phyloP scores from a whole-genome alignment of 2,113 vertebrate species.

The Pollachius pollachius region DNA sequence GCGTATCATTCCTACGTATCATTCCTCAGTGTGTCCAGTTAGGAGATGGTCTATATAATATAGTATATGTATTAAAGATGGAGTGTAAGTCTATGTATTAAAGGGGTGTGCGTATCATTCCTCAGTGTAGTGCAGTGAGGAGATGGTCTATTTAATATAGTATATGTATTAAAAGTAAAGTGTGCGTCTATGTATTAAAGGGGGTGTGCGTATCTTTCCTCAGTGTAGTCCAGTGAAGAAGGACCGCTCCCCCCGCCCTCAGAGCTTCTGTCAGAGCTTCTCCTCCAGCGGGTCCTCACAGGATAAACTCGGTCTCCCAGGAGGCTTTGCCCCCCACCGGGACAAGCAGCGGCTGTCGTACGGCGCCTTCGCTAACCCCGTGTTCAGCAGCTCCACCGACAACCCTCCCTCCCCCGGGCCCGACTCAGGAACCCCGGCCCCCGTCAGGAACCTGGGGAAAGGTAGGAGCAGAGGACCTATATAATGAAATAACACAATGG shows the following conservation, averaged over 20 bases:
- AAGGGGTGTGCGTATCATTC: not conserved
- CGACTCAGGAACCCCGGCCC: constrained; percentile 75
- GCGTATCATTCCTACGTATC: not conserved
- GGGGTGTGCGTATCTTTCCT: not conserved
- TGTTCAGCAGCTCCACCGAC: constrained; percentile 80
- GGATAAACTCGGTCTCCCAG: constrained; percentile 83
- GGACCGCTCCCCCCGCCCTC: constrained; percentile 84
- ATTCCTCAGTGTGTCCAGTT: constrained; percentile 70
- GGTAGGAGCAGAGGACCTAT: constrained; percentile 57
- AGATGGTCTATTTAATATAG: too few species aligned
- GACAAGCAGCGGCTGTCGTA: constrained; percentile 89
- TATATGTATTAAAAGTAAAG: too few species aligned
- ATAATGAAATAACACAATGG: too few species aligned
- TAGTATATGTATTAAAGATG: too few species aligned
- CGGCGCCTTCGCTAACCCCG: constrained; percentile 83
- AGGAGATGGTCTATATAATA: too few species aligned
- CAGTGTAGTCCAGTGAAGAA: constrained; percentile 90
- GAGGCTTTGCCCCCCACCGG: constrained; percentile 78
- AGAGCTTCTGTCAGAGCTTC: constrained; percentile 82
- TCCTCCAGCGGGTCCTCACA: constrained; percentile 86
- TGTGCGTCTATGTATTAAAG: too few species aligned
- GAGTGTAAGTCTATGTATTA: too few species aligned
- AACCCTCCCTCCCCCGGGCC: constrained; percentile 78
- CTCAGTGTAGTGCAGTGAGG: constrained; percentile 72
- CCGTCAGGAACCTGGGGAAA: constrained; percentile 82